Evolutionary conservation across 2,797 vertebrate species (phyloP).

Genomic region (Calcarius lapponicus): DNA sequence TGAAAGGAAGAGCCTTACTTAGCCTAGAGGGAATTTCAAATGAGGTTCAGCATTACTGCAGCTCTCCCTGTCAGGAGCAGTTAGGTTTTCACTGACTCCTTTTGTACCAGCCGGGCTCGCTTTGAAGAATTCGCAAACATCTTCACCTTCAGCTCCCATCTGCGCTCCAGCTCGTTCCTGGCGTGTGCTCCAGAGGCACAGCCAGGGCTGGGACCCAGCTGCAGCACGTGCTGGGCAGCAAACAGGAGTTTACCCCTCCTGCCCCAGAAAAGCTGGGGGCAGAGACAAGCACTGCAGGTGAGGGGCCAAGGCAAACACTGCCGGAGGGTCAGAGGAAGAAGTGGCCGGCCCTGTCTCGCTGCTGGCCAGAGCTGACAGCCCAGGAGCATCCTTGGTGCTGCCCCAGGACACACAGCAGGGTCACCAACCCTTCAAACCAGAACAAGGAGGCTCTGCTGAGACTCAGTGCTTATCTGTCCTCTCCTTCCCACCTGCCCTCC

Average conservation of each 20-base stretch:
- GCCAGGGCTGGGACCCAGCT: neutral
- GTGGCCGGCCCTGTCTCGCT: fast-evolving
- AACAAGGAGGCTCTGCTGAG: fast-evolving
- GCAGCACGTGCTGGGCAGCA: neutral
- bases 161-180: neutral
- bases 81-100: constrained; percentile 52
- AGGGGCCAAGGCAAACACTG: neutral
- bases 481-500: neutral
- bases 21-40: constrained; percentile 69
- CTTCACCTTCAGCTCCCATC: constrained; percentile 37
- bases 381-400: fast-evolving
- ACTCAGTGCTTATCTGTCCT: neutral
- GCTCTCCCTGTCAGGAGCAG: constrained; percentile 31
- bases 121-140: constrained; percentile 46
- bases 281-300: neutral
- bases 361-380: neutral
- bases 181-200: neutral
- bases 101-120: neutral
- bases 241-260: neutral
- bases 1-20: constrained; percentile 60
- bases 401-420: neutral
- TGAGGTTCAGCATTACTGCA: constrained; percentile 60
- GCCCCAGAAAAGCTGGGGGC: neutral
- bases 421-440: neutral
- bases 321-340: fast-evolving